Base-by-base conservation (phyloP, 2,113 vertebrate genomes). In the Australoheros scitulus region DNA sequence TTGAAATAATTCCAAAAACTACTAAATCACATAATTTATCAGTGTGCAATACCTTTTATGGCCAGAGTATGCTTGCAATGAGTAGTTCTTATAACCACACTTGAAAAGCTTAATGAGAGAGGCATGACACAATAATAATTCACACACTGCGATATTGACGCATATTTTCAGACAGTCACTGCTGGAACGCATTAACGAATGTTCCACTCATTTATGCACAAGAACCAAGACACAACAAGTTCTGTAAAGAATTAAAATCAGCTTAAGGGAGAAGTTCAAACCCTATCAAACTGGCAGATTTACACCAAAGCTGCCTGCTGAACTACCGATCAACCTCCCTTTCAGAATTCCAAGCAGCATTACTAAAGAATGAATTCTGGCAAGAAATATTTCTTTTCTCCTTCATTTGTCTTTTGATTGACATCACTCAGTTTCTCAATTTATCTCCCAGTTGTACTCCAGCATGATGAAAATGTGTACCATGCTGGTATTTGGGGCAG, bases 191-290 rank as follows among this genome's bases (percentile, higher is more conserved):
- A 58, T 38, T 78, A 22, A 32, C 59, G 29, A 47, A 50, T 50
- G 20, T 18, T 65, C 41, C 63, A 26, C 11, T 77, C 8, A 36
- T 55, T 72, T 38, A 3, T 77, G 32, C 34, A 32, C 17, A 9
- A 10, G 56, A 26, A 68, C 68, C 47, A 61, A 56, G 43, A 47
- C 11, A 36, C 32, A 79, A 55, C 58, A 11, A 61, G 52, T 65
- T 74, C 58, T 78, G 75, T 24, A 41, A 79, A 38, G 7, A 75
- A 38, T 50, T 14, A 65, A 65, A 76, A 75, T 50, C 15, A 55
- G 24, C 38, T 78, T 41, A 11, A 58, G 22, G 24, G 41, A 68
- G 43, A 80, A 59, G 32, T 81, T 84, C 50, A 76, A 59, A 75
- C 36, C 50, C 47, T 14, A 9, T 14, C 29, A 50, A 52, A 58